These are phyloP conservation scores for Aphodius sticticus DNA, from an alignment of 2,888 invertebrate genomes.

Conservation along the genomic window DNA sequence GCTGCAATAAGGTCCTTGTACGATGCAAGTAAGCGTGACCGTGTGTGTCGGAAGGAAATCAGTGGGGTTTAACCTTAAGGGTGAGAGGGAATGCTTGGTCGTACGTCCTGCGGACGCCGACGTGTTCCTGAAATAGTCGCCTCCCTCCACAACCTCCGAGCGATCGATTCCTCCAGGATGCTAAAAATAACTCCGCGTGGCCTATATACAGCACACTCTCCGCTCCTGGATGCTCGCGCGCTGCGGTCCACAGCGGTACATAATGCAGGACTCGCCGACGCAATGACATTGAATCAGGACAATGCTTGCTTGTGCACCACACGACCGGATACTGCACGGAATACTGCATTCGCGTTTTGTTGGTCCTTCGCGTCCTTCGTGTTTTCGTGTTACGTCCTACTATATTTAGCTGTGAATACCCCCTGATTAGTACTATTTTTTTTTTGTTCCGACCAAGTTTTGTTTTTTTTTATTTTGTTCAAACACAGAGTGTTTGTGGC, in stretches of 20 bases:
- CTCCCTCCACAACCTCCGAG: slow-evolving; percentile 50
- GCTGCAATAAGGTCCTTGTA: slow-evolving; percentile 13
- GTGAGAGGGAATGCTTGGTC: background rate
- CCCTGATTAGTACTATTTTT: too few species aligned
- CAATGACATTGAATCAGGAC: background rate
- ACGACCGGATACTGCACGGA: background rate
- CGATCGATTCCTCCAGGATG: slow-evolving; percentile 59
- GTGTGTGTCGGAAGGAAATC: slow-evolving; percentile 16
- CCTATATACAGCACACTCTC: slow-evolving; percentile 49
- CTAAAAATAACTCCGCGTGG: slow-evolving; percentile 59
- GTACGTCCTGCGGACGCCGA: slow-evolving; percentile 35
- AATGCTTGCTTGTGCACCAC: background rate
- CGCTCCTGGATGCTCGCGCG: slow-evolving; percentile 23
- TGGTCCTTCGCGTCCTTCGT: background rate
- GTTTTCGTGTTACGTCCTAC: too few species aligned
- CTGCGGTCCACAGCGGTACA: background rate
- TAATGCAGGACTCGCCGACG: background rate
- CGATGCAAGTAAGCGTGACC: slow-evolving; percentile 8
- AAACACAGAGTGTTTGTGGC: too few species aligned
- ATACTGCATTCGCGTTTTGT: background rate
- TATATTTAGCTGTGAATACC: too few species aligned
- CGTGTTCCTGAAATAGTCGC: slow-evolving; percentile 58
- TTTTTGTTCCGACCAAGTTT: too few species aligned
- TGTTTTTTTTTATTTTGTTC: too few species aligned
- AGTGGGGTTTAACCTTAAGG: slow-evolving; percentile 27